phyloP scores from a whole-genome alignment of 2,888 invertebrate genomes.

The Nyleta sp. region DNA sequence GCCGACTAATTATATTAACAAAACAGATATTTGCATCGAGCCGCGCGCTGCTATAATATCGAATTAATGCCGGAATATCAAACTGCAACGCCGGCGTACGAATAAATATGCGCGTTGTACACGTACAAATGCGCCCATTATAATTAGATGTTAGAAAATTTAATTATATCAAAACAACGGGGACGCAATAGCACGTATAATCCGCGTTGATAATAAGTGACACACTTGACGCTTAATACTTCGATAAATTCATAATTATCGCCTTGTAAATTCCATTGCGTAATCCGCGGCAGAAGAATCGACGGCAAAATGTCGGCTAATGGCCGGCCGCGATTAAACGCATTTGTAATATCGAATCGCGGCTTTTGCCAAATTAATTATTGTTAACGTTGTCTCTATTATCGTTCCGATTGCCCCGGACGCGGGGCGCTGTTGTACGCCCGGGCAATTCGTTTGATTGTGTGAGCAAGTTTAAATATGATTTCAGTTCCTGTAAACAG shows the following conservation, averaged over 20 bases:
- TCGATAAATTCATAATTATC: conserved; percentile 10
- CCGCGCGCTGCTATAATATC: conserved; percentile 14
- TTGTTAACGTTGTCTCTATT: conserved; percentile 10
- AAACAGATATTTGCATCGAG: conserved; percentile 19
- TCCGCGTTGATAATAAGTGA: conserved; percentile 32
- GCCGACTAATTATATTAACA: conserved; percentile 30
- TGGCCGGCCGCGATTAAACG: too few species aligned
- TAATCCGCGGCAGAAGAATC: too few species aligned
- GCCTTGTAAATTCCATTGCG: conserved; percentile 3
- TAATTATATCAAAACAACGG: conserved; percentile 25
- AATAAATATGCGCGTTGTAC: conserved; percentile 28
- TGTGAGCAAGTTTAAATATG: background rate
- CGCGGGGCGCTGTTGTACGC: too few species aligned
- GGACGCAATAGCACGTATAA: background rate
- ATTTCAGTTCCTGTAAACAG: background rate
- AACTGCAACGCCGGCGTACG: background rate
- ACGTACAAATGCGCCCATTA: conserved; percentile 30
- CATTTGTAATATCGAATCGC: too few species aligned
- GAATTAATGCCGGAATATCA: conserved; percentile 28
- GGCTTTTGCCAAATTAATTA: conserved; percentile 3
- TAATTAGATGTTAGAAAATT: conserved; percentile 49
- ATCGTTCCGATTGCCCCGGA: too few species aligned
- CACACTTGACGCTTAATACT: conserved; percentile 24
- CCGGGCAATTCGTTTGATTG: background rate
- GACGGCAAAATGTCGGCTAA: too few species aligned